A percentile compares a stretch with the other conserved stretches of the same genome.
Evolutionary conservation across 2,888 invertebrate genomes (phyloP).

Genomic region (Periphyllus acericola): DNA sequence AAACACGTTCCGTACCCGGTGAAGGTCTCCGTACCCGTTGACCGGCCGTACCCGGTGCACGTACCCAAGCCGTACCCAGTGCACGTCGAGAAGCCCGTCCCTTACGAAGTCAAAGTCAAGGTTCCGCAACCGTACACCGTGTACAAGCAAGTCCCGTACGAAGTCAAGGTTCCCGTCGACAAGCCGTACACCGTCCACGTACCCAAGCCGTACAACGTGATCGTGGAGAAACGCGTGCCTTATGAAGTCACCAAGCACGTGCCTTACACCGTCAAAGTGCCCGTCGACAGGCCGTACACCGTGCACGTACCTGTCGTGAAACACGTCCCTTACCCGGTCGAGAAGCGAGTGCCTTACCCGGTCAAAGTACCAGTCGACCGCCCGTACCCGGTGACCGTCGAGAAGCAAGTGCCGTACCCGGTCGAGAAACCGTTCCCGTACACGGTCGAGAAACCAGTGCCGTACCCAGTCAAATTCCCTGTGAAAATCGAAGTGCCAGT

Average conservation of each 20-base stretch:
- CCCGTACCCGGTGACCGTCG: slow-evolving; percentile 74
- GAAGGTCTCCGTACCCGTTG: slow-evolving; percentile 63
- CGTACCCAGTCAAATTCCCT: slow-evolving; percentile 79
- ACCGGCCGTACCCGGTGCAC: slow-evolving; percentile 64
- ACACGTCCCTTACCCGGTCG: slow-evolving; percentile 75
- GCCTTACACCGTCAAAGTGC: slow-evolving; percentile 77
- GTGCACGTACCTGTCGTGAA: slow-evolving; percentile 71
- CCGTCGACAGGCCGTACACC: slow-evolving; percentile 68
- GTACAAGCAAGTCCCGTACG: slow-evolving; percentile 64
- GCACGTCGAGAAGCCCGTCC: slow-evolving; percentile 64
- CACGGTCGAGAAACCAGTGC: slow-evolving; percentile 81
- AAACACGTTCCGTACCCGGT: slow-evolving; percentile 64
- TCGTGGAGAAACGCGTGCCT: slow-evolving; percentile 64
- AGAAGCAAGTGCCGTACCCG: slow-evolving; percentile 80
- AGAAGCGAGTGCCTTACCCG: slow-evolving; percentile 69
- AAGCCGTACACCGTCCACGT: slow-evolving; percentile 64
- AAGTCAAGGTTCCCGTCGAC: slow-evolving; percentile 64
- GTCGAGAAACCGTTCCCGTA: slow-evolving; percentile 81
- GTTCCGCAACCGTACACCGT: slow-evolving; percentile 64
- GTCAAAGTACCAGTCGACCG: slow-evolving; percentile 76
- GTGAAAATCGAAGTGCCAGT: slow-evolving; percentile 64
- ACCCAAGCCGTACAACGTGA: slow-evolving; percentile 63
- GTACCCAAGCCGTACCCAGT: slow-evolving; percentile 64
- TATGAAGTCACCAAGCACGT: slow-evolving; percentile 65
- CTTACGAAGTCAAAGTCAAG: slow-evolving; percentile 64